Conservation (phyloP, 2,113 vertebrate species). For the Eulemur macaco region DNA sequence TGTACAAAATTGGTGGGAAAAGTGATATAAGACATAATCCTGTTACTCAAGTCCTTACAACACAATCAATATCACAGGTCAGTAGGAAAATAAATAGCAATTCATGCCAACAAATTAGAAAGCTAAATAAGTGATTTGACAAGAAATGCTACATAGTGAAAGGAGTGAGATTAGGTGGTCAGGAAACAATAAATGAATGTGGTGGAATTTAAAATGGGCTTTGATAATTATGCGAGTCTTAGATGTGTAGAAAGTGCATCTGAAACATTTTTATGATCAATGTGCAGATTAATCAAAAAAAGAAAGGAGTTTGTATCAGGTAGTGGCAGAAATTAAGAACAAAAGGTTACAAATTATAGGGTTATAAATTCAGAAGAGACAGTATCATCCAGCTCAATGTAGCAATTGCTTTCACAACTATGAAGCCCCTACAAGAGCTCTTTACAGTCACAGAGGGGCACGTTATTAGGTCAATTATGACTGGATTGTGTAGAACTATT, state of each 20-base stretch:
- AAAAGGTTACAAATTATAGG: neutral
- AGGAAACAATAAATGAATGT: neutral
- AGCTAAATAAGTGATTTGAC: neutral
- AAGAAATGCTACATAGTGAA: neutral
- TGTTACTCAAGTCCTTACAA: neutral
- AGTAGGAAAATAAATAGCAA: neutral
- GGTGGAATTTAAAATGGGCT: neutral
- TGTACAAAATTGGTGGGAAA: neutral
- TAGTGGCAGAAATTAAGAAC: neutral
- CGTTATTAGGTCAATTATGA: neutral
- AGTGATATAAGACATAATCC: neutral
- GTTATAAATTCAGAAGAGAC: neutral
- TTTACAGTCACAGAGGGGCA: neutral
- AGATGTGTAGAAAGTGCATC: neutral
- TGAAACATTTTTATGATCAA: neutral
- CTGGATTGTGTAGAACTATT: neutral
- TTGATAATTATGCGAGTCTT: neutral
- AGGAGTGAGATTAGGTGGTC: neutral
- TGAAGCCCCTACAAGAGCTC: neutral
- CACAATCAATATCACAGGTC: neutral
- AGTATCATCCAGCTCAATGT: neutral
- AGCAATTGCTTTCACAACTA: neutral
- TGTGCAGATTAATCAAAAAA: neutral
- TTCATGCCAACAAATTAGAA: neutral
- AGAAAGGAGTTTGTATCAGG: neutral